These are phyloP conservation scores for Lamellibrachia luymesi DNA, from an alignment of 1,140 invertebrate species.

Conservation along the genomic window DNA sequence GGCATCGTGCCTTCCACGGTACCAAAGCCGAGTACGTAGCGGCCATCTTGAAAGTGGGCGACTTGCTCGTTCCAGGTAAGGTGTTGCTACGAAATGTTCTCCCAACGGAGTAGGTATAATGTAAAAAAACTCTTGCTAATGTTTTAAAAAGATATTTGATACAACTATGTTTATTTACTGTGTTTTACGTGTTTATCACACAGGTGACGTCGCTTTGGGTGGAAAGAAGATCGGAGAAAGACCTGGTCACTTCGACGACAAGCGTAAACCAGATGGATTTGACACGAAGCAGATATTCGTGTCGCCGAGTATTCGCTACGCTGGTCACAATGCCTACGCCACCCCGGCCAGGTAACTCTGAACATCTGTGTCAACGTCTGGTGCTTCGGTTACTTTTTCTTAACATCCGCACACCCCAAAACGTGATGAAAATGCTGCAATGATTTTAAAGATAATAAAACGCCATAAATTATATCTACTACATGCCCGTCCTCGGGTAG, in stretches of 20 bases:
- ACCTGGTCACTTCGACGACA: background rate
- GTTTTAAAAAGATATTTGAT: too few relatives aligned
- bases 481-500: too few relatives aligned
- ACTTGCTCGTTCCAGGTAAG: background rate
- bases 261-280: background rate
- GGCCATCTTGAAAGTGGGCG: background rate
- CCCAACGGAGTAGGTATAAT: too few relatives aligned
- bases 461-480: too few relatives aligned
- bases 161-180: background rate
- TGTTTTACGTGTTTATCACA: background rate
- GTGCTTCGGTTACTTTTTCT: too few relatives aligned
- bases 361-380: background rate
- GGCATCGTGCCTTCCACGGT: background rate
- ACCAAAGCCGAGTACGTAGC: background rate
- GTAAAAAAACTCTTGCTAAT: too few relatives aligned
- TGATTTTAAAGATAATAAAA: too few relatives aligned
- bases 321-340: conserved; percentile 39
- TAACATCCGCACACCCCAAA: too few relatives aligned
- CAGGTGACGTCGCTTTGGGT: background rate
- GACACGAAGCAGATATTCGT: background rate
- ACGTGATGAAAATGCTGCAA: too few relatives aligned
- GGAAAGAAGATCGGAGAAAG: background rate
- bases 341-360: conserved; percentile 43
- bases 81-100: background rate
- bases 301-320: background rate